Evolutionary conservation across 92 coral and sea anemone genomes (phyloP), one percentile per base, ranked within the genome.

Genomic region (Micromussa lordhowensis): DNA sequence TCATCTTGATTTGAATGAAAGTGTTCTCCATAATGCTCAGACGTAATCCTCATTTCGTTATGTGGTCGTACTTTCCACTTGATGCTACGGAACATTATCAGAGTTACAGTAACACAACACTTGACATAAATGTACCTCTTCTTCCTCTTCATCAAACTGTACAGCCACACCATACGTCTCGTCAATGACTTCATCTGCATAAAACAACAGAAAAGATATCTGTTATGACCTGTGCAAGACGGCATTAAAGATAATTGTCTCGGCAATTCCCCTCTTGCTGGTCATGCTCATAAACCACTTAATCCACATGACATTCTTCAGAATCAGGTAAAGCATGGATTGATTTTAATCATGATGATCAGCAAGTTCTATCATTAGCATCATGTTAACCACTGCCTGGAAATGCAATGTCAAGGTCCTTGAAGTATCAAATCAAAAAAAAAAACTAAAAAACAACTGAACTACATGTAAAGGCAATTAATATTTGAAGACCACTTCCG

Each of bases 101-200:
- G 10, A 0, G 9, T 44, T 0, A n/a, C n/a, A n/a, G 14, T 54
- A 24, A 61, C 14, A 22, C 24, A 12, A 26, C 4, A 32, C 24
- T 30, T n/a, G 3, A 70, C 6, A 19, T 44, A n/a, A n/a, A n/a
- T n/a, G 0, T 57, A 90, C 92, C 92, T 92, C 99, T 84, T 97
- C 99, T 61, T 97, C 99, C 35, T 97, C 99, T 73, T 97, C 99
- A 80, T 97, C 99, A 97, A 97, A 97, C 92, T 97, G 99, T 11
- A 97, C 99, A 86, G 99, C 99, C 32, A 97, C 99, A 75, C 99
- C 99, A 93, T 97, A 97, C 11, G 99, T 97, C 89, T 97, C 99
- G 87, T 97, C 99, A 88, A 97, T 97, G 28, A 97, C 95, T 75
- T 97, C 99, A 93, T 97, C 99, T 97, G 71, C 1, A 16, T 6